These are phyloP conservation scores for Ianthella basta DNA, from an alignment of 37 sponge, comb jelly and placozoan genomes.

Conservation along the genomic window DNA sequence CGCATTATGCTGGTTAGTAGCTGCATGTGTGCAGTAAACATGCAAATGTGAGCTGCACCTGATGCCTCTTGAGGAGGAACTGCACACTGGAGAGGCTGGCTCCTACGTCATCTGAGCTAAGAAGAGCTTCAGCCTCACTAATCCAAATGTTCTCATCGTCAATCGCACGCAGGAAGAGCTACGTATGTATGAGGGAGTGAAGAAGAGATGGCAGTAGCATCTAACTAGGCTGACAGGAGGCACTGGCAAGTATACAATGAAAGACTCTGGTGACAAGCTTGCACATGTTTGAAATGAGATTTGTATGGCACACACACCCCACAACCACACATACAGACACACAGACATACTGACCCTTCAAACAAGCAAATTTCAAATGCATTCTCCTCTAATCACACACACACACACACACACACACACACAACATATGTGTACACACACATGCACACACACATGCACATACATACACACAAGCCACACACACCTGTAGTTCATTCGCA, in stretches of 20 bases:
- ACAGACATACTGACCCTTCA: background rate
- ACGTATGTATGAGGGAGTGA: background rate
- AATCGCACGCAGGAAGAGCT: slow-evolving; percentile 68
- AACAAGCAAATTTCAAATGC: background rate
- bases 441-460: slow-evolving; percentile 15
- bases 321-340: background rate
- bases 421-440: slow-evolving; percentile 6
- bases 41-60: slow-evolving; percentile 49
- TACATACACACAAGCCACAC: background rate
- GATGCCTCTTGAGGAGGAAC: slow-evolving; percentile 90
- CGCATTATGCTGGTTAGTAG: background rate
- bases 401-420: background rate
- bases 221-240: no score
- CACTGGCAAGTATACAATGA: no score
- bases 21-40: no score
- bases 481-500: slow-evolving; percentile 39
- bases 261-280: background rate
- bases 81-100: slow-evolving; percentile 86
- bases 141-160: slow-evolving; percentile 88
- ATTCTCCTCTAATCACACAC: background rate
- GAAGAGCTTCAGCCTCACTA: slow-evolving; percentile 76
- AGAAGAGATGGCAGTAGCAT: no score
- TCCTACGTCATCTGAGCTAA: slow-evolving; percentile 84
- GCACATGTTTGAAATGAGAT: background rate
- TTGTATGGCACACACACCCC: background rate